Conservation (phyloP, 30 jellyfish, hydroid and myxozoan species). For the Hydractinia symbiolongicarpus region DNA sequence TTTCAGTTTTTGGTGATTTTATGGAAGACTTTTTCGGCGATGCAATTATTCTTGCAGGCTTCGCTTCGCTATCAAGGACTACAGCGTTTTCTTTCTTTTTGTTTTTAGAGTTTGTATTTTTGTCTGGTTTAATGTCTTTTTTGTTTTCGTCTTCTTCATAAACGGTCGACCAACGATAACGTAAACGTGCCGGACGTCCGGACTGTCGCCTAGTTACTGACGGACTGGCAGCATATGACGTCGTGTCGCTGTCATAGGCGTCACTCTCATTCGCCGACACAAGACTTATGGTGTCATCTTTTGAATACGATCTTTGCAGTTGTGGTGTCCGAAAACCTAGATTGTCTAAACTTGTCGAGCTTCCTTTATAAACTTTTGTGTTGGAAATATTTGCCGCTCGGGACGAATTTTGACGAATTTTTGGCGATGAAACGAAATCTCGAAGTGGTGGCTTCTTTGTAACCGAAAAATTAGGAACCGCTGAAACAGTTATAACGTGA, state of each 20-base stretch:
- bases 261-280: slow-evolving; percentile 79
- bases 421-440: slow-evolving; percentile 10
- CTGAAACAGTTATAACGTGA: slow-evolving; percentile 24
- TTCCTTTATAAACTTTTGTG: not conserved
- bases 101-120: not conserved
- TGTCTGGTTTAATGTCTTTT: not conserved
- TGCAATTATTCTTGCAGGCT: slow-evolving; percentile 19
- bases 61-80: slow-evolving; percentile 18
- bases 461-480: slow-evolving; percentile 26
- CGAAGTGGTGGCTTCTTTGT: slow-evolving; percentile 21
- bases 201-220: slow-evolving; percentile 38
- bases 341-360: not conserved
- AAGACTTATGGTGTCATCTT: slow-evolving; percentile 81
- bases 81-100: not conserved
- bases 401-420: not conserved
- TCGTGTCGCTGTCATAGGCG: slow-evolving; percentile 42
- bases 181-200: slow-evolving; percentile 76
- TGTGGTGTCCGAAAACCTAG: slow-evolving; percentile 1
- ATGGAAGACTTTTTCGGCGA: slow-evolving; percentile 11
- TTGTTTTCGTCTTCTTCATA: slow-evolving; percentile 77
- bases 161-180: slow-evolving; percentile 98
- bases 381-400: slow-evolving; percentile 11
- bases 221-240: slow-evolving; percentile 30
- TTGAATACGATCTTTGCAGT: slow-evolving; percentile 22
- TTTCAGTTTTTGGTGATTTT: slow-evolving; percentile 12